These are phyloP conservation scores for Pogonocichla stellata DNA, from an alignment of 2,113 vertebrate species.

Conservation along the genomic window DNA sequence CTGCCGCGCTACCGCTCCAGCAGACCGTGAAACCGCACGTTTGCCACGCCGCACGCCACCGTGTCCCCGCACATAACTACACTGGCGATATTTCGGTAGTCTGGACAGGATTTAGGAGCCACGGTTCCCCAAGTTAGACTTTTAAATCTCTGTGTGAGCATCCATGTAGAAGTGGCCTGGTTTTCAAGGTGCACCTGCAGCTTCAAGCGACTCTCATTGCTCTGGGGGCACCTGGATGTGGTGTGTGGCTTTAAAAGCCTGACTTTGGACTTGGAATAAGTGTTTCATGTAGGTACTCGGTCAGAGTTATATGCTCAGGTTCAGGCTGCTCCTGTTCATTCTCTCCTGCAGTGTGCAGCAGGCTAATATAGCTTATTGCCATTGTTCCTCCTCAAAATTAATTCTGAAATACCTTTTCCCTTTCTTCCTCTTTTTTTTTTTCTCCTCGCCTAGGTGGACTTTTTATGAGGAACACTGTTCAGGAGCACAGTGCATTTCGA, in stretches of 20 bases:
- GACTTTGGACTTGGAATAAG: neutral
- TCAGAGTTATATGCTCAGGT: neutral
- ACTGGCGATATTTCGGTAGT: neutral
- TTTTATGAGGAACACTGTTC: constrained; percentile 98
- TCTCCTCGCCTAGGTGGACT: constrained; percentile 85
- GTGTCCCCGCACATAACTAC: neutral
- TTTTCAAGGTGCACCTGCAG: neutral
- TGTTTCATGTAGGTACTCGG: neutral
- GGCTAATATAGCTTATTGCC: neutral
- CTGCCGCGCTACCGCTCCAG: neutral
- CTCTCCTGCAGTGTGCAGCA: neutral
- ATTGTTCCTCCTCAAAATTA: neutral
- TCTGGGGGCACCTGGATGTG: neutral
- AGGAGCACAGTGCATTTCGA: constrained; percentile 98
- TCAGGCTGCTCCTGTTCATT: neutral
- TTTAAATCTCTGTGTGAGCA: neutral
- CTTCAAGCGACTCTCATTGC: neutral
- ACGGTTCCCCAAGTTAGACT: neutral
- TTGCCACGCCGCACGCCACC: neutral
- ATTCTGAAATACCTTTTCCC: neutral
- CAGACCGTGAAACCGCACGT: neutral
- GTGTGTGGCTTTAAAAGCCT: neutral
- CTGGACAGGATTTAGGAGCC: neutral
- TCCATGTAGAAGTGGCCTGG: neutral
- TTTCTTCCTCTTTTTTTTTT: neutral